phyloP scores from a whole-genome alignment of 2,797 vertebrate genomes.

The Pseudomugil tenellus region DNA sequence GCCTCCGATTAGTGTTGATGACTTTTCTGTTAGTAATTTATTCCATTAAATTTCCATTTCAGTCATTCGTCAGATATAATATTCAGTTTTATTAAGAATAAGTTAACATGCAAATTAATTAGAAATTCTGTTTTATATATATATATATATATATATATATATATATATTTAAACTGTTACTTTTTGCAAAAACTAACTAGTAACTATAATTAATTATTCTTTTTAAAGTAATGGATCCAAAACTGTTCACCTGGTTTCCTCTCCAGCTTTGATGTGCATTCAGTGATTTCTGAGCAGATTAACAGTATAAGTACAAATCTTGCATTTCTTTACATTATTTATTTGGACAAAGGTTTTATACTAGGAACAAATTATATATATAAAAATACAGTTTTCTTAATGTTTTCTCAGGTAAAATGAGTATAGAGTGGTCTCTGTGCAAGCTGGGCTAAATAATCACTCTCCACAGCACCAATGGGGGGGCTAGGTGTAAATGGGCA shows the following conservation, averaged over 20 bases:
- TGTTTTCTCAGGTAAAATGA: conserved; percentile 19
- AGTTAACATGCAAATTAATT: too few relatives aligned
- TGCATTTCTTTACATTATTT: conserved; percentile 1
- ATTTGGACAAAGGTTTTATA: conserved; percentile 1
- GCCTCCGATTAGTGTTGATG: too few relatives aligned
- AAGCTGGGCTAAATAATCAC: conserved; percentile 71
- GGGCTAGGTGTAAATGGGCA: conserved; percentile 74
- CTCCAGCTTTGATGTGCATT: background rate
- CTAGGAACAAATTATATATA: background rate
- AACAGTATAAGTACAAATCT: background rate
- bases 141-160: too few relatives aligned
- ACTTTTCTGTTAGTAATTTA: too few relatives aligned
- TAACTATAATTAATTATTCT: too few relatives aligned
- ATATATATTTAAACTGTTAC: too few relatives aligned
- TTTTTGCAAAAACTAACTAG: too few relatives aligned
- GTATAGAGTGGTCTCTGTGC: conserved; percentile 43
- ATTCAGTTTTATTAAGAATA: too few relatives aligned
- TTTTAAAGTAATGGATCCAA: too few relatives aligned
- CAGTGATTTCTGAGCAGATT: background rate
- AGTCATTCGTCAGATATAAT: too few relatives aligned
- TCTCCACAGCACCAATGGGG: conserved; percentile 71
- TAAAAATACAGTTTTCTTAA: conserved; percentile 2
- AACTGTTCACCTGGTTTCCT: conserved; percentile 33
- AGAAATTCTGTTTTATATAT: too few relatives aligned
- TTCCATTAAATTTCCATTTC: too few relatives aligned